A percentile compares a stretch with the other conserved stretches of the same genome.
Conservation (phyloP, 1,140 invertebrate species). For the Conus betulinus region DNA sequence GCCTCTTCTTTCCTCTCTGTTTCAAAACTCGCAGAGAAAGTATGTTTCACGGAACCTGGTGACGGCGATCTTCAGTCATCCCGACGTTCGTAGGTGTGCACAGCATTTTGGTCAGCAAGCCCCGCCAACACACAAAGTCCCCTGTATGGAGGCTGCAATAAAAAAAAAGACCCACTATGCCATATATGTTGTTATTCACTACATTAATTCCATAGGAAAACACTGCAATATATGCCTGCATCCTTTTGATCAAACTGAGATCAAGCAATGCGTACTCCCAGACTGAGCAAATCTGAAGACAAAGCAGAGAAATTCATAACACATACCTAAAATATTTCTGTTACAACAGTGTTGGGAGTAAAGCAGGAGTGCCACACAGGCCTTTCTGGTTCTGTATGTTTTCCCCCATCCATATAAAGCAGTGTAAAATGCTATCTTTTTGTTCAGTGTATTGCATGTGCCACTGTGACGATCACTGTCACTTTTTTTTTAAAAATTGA, state of each 20-base stretch:
- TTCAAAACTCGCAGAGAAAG: slow-evolving; percentile 83
- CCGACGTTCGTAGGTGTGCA: slow-evolving; percentile 82
- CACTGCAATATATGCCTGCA: background rate
- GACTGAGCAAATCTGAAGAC: too few relatives aligned
- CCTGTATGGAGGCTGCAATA: slow-evolving; percentile 62
- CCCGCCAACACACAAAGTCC: slow-evolving; percentile 85
- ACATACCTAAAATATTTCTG: too few relatives aligned
- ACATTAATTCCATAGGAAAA: background rate
- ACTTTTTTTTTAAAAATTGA: too few relatives aligned
- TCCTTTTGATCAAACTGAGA: background rate
- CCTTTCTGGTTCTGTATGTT: too few relatives aligned
- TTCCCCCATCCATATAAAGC: too few relatives aligned
- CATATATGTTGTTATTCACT: background rate
- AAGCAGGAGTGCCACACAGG: too few relatives aligned
- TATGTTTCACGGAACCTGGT: slow-evolving; percentile 82
- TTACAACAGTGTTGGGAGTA: too few relatives aligned
- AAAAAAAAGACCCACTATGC: background rate
- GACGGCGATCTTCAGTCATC: slow-evolving; percentile 83
- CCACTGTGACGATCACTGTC: too few relatives aligned
- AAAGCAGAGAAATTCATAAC: too few relatives aligned
- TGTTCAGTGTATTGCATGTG: too few relatives aligned
- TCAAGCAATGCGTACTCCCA: background rate
- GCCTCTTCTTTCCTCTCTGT: slow-evolving; percentile 78
- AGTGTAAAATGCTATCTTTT: too few relatives aligned
- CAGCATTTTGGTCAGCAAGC: slow-evolving; percentile 82